Evolutionary conservation across 2,113 vertebrate species (phyloP).

Genomic region (Marmota monax): DNA sequence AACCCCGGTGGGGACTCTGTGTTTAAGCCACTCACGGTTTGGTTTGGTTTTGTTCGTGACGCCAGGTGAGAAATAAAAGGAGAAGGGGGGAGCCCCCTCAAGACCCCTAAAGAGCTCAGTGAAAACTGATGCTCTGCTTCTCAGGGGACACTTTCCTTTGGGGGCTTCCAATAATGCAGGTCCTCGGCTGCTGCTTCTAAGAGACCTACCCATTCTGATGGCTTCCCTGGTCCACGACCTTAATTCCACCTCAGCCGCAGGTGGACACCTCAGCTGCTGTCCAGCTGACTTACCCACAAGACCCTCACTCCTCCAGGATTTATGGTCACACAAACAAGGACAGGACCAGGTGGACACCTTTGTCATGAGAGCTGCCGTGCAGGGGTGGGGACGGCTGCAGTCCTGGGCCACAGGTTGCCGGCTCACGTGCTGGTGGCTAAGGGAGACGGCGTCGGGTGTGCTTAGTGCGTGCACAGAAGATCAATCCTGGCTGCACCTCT

Average conservation of each 20-base stretch:
- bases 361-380: accelerated
- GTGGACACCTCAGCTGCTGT: not conserved
- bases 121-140: not conserved
- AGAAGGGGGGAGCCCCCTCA: not conserved
- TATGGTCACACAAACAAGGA: not conserved
- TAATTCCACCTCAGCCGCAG: constrained; percentile 34
- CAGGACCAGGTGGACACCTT: not conserved
- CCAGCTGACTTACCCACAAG: not conserved
- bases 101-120: not conserved
- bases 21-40: not conserved
- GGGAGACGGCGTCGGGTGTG: not conserved
- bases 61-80: not conserved
- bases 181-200: not conserved
- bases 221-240: not conserved
- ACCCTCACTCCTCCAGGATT: not conserved
- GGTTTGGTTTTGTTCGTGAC: not conserved
- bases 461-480: not conserved
- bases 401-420: not conserved
- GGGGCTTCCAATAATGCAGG: not conserved
- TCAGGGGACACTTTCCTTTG: not conserved
- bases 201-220: not conserved
- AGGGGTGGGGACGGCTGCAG: accelerated
- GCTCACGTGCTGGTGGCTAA: not conserved
- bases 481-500: not conserved
- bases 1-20: not conserved